Base-by-base conservation (phyloP, 2,888 invertebrate genomes). In the Epistrophe eligans region DNA sequence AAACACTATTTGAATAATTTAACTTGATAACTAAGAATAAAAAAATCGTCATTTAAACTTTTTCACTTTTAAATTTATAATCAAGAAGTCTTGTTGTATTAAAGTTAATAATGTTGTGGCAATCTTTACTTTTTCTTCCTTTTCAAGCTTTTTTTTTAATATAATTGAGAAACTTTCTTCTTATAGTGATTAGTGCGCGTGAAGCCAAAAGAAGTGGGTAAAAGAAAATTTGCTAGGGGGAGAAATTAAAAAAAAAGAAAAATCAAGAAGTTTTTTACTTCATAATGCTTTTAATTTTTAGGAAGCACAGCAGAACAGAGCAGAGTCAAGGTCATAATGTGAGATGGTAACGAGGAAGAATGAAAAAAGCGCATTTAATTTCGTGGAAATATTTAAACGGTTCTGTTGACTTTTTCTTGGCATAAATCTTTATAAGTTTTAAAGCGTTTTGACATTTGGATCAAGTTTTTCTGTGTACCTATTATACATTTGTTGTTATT, bases 51-150 rank as follows among this genome's bases (percentile, higher is more conserved):
- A 32, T 60, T 58, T 58, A 55, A 77, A 67, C 67, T 77, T 77
- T 77, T 60, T 60, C 67, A 55, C 64, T 66, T 76, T 28, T 19
- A 66, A 66, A 28, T 28, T 66, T 35, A 66, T 62, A 62, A 62
- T 62, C 62, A 66, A 17, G 48, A 66, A 66, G 66, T 35, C 32
- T 66, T 66, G 45, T 66, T 66, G 11, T 66, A 35, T 48, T 66
- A 45, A 66, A 66, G 45, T 66, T 66, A 32, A 48, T 66, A 66
- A 66, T 64, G 48, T 66, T 66, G 48, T 45, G n/a, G 66, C 32
- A 66, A 17, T 62, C 24, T 24, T 62, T 43, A 13, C 17, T n/a
- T 0, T 4, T 24, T 24, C 17, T 32, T 28, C 4, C 11, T 40
- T 38, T 6, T 11, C 3, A 45, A 32, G 43, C 28, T 45, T 24